A percentile compares a stretch with the other conserved stretches of the same genome.
Evolutionary conservation across 1,140 invertebrate genomes (phyloP).

Genomic region (Artemia franciscana): DNA sequence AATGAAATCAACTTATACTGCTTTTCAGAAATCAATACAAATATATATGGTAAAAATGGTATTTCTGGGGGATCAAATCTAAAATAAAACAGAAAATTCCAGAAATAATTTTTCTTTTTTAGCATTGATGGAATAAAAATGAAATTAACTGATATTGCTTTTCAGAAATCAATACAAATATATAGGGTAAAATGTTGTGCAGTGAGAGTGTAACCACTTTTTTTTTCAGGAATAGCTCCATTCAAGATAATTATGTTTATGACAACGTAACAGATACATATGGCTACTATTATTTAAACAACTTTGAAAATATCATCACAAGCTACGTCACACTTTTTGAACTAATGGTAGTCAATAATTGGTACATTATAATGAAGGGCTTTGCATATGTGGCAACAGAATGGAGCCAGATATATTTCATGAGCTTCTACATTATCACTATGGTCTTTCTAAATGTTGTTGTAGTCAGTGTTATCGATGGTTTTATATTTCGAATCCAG

Average conservation of each 20-base stretch:
- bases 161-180: no score
- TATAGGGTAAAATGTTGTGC: no score
- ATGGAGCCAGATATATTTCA: slow-evolving; percentile 56
- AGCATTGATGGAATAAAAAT: not conserved
- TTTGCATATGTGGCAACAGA: slow-evolving; percentile 39
- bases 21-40: no score
- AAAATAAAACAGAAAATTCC: no score
- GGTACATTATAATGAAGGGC: slow-evolving; percentile 68
- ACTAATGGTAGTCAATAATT: slow-evolving; percentile 70
- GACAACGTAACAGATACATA: slow-evolving; percentile 35
- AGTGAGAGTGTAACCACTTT: slow-evolving; percentile 1
- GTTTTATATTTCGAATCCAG: slow-evolving; percentile 69
- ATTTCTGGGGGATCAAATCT: no score
- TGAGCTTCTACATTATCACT: slow-evolving; percentile 68
- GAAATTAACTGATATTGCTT: slow-evolving; percentile 2
- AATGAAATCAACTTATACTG: no score
- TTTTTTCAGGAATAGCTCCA: slow-evolving; percentile 43
- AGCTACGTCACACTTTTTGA: slow-evolving; percentile 66
- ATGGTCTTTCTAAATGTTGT: slow-evolving; percentile 80
- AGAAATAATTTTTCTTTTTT: not conserved
- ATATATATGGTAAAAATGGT: no score
- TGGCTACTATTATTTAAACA: slow-evolving; percentile 70
- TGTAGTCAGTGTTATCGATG: slow-evolving; percentile 68
- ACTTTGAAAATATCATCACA: slow-evolving; percentile 48
- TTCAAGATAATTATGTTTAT: slow-evolving; percentile 44